Evolutionary conservation across 1,140 invertebrate species (phyloP).

Genomic region (Varroa destructor): DNA sequence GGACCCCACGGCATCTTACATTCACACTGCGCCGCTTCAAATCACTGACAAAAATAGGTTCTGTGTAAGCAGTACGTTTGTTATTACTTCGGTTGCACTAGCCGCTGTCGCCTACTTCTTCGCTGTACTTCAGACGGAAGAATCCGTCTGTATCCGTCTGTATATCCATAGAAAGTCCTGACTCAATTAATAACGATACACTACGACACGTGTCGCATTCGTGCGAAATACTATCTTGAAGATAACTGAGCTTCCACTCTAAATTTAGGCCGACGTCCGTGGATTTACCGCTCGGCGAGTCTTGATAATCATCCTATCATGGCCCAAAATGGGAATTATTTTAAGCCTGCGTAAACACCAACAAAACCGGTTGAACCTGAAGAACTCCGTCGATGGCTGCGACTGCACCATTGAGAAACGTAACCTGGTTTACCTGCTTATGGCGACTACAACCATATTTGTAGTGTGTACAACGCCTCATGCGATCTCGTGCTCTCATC

Average conservation of each 20-base stretch:
- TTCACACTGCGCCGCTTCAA: too few relatives aligned
- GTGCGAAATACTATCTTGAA: background rate
- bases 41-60: constrained; percentile 52
- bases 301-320: background rate
- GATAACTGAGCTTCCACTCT: background rate
- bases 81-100: constrained; percentile 42
- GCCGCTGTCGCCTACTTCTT: constrained; percentile 40
- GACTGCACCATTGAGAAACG: background rate
- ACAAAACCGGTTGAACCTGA: background rate
- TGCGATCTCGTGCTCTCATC: background rate
- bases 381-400: background rate
- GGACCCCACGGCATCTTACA: too few relatives aligned
- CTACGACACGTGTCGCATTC: background rate
- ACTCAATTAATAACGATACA: background rate
- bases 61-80: constrained; percentile 44
- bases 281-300: background rate
- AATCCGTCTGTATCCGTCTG: too few relatives aligned
- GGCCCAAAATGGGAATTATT: constrained; percentile 2
- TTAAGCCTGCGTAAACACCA: background rate
- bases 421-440: background rate
- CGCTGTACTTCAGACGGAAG: constrained; percentile 36
- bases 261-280: background rate
- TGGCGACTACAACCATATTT: background rate
- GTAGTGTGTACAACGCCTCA: constrained; percentile 22
- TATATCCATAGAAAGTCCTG: too few relatives aligned